A percentile compares a stretch with the other conserved stretches of the same genome.
Evolutionary conservation across 2,888 invertebrate genomes (phyloP).

Genomic region (Heliconius charithonia): DNA sequence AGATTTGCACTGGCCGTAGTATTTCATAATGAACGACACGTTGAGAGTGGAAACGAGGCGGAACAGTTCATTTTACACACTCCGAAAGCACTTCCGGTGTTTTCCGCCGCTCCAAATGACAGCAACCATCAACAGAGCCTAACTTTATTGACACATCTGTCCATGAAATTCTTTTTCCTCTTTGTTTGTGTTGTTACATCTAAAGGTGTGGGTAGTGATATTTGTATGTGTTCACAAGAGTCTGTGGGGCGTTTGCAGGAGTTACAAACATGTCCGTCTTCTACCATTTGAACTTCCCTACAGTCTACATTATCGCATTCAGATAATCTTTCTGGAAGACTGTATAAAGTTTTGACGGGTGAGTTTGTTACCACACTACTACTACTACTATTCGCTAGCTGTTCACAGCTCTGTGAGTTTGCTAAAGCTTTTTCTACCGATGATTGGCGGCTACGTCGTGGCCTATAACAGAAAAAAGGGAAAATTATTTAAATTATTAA

Average conservation of each 20-base stretch:
- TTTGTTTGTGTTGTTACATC: slow-evolving; percentile 85
- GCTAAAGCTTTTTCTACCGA: slow-evolving; percentile 72
- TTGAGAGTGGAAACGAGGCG: slow-evolving; percentile 34
- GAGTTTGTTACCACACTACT: slow-evolving; percentile 72
- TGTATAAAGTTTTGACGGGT: slow-evolving; percentile 74
- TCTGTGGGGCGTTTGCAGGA: slow-evolving; percentile 86
- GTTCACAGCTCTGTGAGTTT: slow-evolving; percentile 76
- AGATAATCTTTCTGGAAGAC: slow-evolving; percentile 74
- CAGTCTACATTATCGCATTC: slow-evolving; percentile 71
- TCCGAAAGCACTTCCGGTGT: slow-evolving; percentile 61
- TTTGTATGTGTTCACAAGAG: slow-evolving; percentile 79
- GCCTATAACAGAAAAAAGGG: slow-evolving; percentile 59
- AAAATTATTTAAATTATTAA: background rate
- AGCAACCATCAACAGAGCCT: slow-evolving; percentile 86
- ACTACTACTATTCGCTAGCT: slow-evolving; percentile 74
- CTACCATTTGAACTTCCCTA: slow-evolving; percentile 58
- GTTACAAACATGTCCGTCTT: slow-evolving; percentile 63
- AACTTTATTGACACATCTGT: slow-evolving; percentile 92
- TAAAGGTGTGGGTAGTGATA: slow-evolving; percentile 83
- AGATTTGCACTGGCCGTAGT: slow-evolving; percentile 20
- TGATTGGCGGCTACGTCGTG: slow-evolving; percentile 76
- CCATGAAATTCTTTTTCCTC: slow-evolving; percentile 92
- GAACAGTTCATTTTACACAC: slow-evolving; percentile 70
- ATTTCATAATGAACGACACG: slow-evolving; percentile 17
- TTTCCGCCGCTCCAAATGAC: slow-evolving; percentile 38